Base-by-base conservation (phyloP, 2,113 vertebrate species). In the Dicaeum eximium region DNA sequence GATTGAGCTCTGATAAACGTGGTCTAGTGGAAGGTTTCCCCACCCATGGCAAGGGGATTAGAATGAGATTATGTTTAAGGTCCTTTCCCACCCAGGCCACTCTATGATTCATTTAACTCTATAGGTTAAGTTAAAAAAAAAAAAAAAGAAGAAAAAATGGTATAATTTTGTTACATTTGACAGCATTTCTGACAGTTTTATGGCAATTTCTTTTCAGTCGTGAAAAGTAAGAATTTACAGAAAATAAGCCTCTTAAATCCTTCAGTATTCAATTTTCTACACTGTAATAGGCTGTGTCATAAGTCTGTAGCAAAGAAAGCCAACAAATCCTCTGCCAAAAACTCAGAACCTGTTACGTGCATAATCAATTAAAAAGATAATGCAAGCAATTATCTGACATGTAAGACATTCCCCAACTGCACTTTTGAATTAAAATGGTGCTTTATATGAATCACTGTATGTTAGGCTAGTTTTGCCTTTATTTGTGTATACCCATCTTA, bases 141-240 rank as follows among this genome's bases (percentile, higher is more conserved):
- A 37, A 53, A 74, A n/a, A n/a, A 20, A n/a, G 15, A 4, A 3
- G 0, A 15, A 24, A 51, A 50, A 50, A 50, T 2, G 1, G 4
- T 24, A 33, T 13, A 13, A 60, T 56, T 75, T 73, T 5, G 4
- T 70, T 70, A 42, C 7, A 25, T 81, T 87, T 74, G 56, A 54
- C 20, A 38, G 24, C 7, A 71, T 72, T 93, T 79, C 61, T 65
- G 47, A 38, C 31, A 79, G 40, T 35, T 87, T 37, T 33, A 42
- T 21, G 7, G 8, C 10, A 22, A 13, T 23, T 77, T 35, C 54
- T 70, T 62, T 84, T 25, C 51, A 57, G 35, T 7, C 60, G 8
- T 7, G 17, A 64, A 56, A 28, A 74, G n/a, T 18, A 73, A n/a
- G 38, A 60, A 64, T 48, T 86, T n/a, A 60, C 35, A 87, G 67